Evolutionary conservation across 2,888 invertebrate species (phyloP).

Genomic region (Mythimna ferrago): DNA sequence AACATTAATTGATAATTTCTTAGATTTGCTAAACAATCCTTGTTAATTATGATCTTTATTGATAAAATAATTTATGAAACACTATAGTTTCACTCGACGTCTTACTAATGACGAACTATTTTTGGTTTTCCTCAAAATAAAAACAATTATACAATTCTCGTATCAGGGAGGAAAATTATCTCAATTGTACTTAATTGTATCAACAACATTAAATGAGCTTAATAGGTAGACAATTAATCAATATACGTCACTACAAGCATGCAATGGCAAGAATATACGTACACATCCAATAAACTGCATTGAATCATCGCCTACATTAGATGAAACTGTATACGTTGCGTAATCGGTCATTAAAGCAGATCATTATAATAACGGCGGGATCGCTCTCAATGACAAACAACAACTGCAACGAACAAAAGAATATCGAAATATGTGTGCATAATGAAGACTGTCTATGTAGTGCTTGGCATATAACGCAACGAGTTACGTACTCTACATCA

Average conservation of each 20-base stretch:
- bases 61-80: conserved; percentile 7
- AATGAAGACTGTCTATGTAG: conserved; percentile 50
- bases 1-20: conserved; percentile 15
- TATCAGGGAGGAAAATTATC: conserved; percentile 19
- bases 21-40: conserved; percentile 25
- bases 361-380: conserved; percentile 65
- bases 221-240: conserved; percentile 43
- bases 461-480: conserved; percentile 46
- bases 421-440: conserved; percentile 62
- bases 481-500: conserved; percentile 26
- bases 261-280: conserved; percentile 62
- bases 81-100: neutral
- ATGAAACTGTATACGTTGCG: conserved; percentile 78
- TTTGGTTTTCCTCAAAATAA: conserved; percentile 10
- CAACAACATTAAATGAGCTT: conserved; percentile 41
- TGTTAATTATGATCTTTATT: conserved; percentile 9
- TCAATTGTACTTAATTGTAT: conserved; percentile 32
- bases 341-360: conserved; percentile 82
- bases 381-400: conserved; percentile 64
- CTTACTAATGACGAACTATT: neutral
- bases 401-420: conserved; percentile 62
- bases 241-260: conserved; percentile 49
- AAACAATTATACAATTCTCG: conserved; percentile 9
- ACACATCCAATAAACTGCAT: conserved; percentile 71
- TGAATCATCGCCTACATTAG: conserved; percentile 80